These are phyloP conservation scores for Dermochelys coriacea DNA, from an alignment of 2,797 vertebrate genomes.

Conservation along the genomic window DNA sequence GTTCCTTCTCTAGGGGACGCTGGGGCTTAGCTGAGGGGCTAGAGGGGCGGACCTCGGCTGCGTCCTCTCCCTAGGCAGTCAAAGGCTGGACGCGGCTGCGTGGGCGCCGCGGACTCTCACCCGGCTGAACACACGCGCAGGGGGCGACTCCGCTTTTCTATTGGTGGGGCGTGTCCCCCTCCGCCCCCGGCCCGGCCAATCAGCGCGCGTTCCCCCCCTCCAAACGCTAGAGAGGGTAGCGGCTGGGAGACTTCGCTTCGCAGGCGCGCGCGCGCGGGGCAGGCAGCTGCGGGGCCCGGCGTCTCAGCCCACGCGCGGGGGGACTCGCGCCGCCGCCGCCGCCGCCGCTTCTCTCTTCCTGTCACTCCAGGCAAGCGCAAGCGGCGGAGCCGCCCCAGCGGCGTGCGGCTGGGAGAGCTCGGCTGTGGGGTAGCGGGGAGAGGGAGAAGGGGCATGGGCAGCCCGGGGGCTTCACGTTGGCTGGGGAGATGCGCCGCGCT, in stretches of 20 bases:
- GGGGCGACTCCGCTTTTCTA: neutral
- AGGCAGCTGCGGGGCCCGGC: neutral
- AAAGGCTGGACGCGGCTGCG: too few species aligned
- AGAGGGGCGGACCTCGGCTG: neutral
- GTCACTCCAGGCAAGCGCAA: neutral
- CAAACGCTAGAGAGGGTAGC: neutral
- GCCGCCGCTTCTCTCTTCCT: neutral
- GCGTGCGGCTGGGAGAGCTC: neutral
- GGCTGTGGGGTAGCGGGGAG: neutral
- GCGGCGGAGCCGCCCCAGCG: neutral
- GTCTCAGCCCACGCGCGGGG: neutral
- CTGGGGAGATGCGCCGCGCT: neutral
- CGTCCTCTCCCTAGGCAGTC: too few species aligned
- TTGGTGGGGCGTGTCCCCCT: neutral
- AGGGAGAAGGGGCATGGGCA: neutral
- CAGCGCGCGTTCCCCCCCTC: neutral
- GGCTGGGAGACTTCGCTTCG: neutral
- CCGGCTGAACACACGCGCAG: too few species aligned
- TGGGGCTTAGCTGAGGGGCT: too few species aligned
- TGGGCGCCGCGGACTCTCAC: too few species aligned
- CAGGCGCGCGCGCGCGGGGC: neutral
- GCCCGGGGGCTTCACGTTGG: neutral
- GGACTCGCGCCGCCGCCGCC: neutral
- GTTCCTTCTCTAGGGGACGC: too few species aligned
- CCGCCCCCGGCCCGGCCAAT: neutral